A percentile compares a stretch with the other conserved stretches of the same genome.
Conservation (phyloP, 2,797 vertebrate genomes). For the Cyclopterus lumpus region DNA sequence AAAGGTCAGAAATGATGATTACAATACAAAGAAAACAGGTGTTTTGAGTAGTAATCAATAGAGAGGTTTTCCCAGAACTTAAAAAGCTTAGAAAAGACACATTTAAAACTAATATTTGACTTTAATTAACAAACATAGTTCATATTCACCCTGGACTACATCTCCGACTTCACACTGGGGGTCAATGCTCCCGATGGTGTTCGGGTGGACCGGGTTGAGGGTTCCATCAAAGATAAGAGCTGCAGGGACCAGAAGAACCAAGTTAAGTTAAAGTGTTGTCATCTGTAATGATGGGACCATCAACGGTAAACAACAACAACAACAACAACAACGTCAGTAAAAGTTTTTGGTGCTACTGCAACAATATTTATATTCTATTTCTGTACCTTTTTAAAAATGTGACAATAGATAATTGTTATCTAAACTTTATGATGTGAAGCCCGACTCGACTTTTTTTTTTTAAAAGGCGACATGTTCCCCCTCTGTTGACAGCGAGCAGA, state of each 20-base stretch:
- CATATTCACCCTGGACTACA: slow-evolving; percentile 88
- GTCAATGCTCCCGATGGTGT: slow-evolving; percentile 95
- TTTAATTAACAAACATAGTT: background rate
- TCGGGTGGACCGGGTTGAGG: slow-evolving; percentile 93
- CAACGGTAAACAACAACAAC: background rate
- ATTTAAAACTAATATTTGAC: background rate
- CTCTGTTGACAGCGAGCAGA: background rate
- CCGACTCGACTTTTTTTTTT: background rate
- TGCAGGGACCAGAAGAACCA: slow-evolving; percentile 56
- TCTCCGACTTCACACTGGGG: slow-evolving; percentile 89
- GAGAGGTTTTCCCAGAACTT: background rate
- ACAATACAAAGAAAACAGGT: background rate
- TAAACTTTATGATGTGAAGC: background rate
- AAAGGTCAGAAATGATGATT: background rate
- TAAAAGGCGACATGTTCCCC: background rate
- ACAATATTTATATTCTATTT: no score
- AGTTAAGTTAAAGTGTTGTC: background rate
- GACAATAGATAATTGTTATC: no score
- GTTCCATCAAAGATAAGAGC: slow-evolving; percentile 92
- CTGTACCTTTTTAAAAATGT: no score
- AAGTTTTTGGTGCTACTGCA: background rate
- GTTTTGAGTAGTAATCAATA: background rate
- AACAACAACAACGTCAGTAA: background rate
- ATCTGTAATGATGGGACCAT: background rate
- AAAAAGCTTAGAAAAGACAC: background rate